phyloP scores from a whole-genome alignment of 2,113 vertebrate species.

The Micronycteris hirsuta region DNA sequence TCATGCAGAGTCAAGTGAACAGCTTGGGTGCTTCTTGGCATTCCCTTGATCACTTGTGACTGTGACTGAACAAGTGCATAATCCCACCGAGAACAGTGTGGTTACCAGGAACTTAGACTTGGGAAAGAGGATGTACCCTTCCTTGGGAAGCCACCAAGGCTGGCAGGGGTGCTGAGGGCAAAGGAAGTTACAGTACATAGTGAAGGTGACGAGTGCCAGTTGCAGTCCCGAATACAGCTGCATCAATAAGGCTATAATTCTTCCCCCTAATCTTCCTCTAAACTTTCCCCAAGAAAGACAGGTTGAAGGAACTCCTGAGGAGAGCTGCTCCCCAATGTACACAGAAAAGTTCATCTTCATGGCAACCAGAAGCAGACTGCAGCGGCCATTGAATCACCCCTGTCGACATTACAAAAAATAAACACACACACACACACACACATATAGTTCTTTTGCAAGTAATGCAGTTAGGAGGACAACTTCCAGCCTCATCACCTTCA shows the following conservation, averaged over 20 bases:
- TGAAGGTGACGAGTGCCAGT: not conserved
- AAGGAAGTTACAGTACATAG: not conserved
- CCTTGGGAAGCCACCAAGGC: not conserved
- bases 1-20: not conserved
- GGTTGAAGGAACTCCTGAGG: not conserved
- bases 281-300: not conserved
- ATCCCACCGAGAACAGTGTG: not conserved
- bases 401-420: not conserved
- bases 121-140: not conserved
- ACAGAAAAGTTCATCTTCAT: not conserved
- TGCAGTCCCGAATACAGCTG: not conserved
- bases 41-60: not conserved
- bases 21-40: not conserved
- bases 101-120: not conserved
- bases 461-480: not conserved
- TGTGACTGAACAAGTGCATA: not conserved
- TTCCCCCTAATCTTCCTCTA: not conserved
- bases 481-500: not conserved
- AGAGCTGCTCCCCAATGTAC: not conserved
- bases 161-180: not conserved
- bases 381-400: fast-evolving
- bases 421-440: too few species aligned
- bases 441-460: not conserved
- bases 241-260: not conserved
- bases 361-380: not conserved